Base-by-base conservation (phyloP, 2,113 vertebrate genomes). In the Ameiurus melas region DNA sequence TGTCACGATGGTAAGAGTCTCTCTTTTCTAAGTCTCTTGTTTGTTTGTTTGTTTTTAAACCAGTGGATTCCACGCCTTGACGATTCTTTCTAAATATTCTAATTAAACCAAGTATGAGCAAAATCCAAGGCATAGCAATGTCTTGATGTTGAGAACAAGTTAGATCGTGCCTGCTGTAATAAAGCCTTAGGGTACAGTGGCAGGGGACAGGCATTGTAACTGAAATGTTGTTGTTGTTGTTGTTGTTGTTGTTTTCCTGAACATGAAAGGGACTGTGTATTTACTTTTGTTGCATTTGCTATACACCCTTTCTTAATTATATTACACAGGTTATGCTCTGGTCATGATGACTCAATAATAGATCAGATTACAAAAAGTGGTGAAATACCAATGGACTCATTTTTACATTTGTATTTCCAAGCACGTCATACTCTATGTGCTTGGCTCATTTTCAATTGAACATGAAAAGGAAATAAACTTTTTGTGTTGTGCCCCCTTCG, bases 1-100 rank as follows among this genome's bases (percentile, higher is more conserved):
- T 20, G 3, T 8, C 53, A 73, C 53, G 7, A 83, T 87, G 86
- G 86, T 87, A 75, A 87, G 80, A 57, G 17, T 60, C 7, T 58
- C 43, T 71, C 20, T 12, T 70, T 43, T 27, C 17, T 68, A 43
- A 43, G 39, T 43, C 4, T 70, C 19, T 43, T 43, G 1, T 36
- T 36, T 39, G 0, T 33, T 62, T 75, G 43, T 70, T 70, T 33
- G n/a, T 47, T 47, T 47, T 47, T 7, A 47, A 53, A 53, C 27
- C 2, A 30, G 14, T 30, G 27, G 53, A 9, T 30, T n/a, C 16
- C 75, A 51, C 12, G 75, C 43, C 22, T n/a, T 78, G 47, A n/a
- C 0, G 5, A 5, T 78, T 43, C 30, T 55, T 16, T 55, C 27
- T 55, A 79, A 79, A 79, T 79, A 79, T 55, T 5, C 5, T 22